Percentiles rank a stretch among this genome's conserved stretches.
Conservation (phyloP, 1,140 invertebrate genomes). For the Drosophila funebris region DNA sequence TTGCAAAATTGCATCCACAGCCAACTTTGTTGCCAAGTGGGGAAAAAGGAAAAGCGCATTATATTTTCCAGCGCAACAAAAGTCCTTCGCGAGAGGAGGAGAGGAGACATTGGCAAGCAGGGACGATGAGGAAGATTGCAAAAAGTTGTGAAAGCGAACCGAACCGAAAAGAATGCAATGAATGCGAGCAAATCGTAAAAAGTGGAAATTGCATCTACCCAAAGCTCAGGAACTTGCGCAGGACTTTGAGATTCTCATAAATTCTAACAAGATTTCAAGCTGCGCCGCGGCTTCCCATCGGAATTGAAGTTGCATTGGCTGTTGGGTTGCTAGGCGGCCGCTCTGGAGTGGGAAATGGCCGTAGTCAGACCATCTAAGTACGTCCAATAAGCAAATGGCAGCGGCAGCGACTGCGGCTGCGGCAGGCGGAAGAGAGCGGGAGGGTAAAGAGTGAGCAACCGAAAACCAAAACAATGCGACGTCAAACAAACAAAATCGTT, state of each 20-base stretch:
- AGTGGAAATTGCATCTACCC: constrained; percentile 75
- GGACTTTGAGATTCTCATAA: constrained; percentile 81
- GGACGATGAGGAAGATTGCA: constrained; percentile 27
- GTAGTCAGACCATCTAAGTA: constrained; percentile 32
- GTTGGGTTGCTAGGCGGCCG: no score
- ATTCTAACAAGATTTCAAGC: constrained; percentile 81
- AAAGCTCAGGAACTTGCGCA: constrained; percentile 78
- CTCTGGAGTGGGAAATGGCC: not conserved
- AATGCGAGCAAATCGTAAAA: constrained; percentile 68
- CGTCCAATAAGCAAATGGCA: constrained; percentile 74
- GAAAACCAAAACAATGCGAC: constrained; percentile 59
- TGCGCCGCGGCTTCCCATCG: constrained; percentile 46
- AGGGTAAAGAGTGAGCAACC: constrained; percentile 25
- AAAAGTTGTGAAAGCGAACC: constrained; percentile 58
- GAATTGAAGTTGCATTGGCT: constrained; percentile 39
- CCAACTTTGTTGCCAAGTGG: constrained; percentile 72
- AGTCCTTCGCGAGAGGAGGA: constrained; percentile 20
- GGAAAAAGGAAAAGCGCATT: constrained; percentile 59
- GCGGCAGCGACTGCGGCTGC: constrained; percentile 5
- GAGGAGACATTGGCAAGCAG: not conserved
- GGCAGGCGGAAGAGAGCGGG: constrained; percentile 11
- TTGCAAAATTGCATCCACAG: constrained; percentile 35
- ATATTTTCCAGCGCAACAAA: constrained; percentile 64
- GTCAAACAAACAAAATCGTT: constrained; percentile 26
- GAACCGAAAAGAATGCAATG: constrained; percentile 61